These are phyloP conservation scores for Reticulitermes speratus DNA, from an alignment of 1,140 invertebrate genomes.

Conservation along the genomic window DNA sequence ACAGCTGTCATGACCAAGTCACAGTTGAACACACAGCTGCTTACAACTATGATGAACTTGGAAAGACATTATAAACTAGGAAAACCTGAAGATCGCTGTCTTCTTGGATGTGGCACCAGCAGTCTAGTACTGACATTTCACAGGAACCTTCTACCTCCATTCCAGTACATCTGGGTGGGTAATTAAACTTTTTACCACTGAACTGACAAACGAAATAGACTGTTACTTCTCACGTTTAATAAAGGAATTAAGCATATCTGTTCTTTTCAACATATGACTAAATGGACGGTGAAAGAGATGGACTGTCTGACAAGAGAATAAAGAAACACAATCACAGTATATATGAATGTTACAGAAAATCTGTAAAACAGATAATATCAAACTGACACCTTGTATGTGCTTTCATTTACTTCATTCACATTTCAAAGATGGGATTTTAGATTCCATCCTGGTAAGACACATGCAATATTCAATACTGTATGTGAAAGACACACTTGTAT, in stretches of 20 bases:
- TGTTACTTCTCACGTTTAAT: not conserved
- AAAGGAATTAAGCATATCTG: not conserved
- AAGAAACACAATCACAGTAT: not conserved
- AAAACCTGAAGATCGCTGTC: too few species aligned
- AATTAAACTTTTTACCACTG: too few species aligned
- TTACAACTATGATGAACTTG: too few species aligned
- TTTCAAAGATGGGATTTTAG: not conserved
- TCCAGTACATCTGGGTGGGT: too few species aligned
- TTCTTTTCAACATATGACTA: not conserved
- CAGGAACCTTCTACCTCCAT: too few species aligned
- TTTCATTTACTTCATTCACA: not conserved
- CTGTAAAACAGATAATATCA: not conserved
- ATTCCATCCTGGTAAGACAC: not conserved
- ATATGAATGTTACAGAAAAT: not conserved
- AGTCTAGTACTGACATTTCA: too few species aligned
- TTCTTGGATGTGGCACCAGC: too few species aligned
- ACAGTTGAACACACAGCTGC: too few species aligned
- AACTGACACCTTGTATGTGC: not conserved
- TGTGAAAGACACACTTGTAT: not conserved
- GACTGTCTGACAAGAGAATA: not conserved
- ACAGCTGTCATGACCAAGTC: too few species aligned
- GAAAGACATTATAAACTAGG: too few species aligned
- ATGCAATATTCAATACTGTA: not conserved
- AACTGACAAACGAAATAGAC: not conserved
- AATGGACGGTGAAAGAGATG: not conserved